A percentile compares a stretch with the other conserved stretches of the same genome.
Evolutionary conservation across 2,797 vertebrate genomes (phyloP).

Genomic region (Selene dorsalis): DNA sequence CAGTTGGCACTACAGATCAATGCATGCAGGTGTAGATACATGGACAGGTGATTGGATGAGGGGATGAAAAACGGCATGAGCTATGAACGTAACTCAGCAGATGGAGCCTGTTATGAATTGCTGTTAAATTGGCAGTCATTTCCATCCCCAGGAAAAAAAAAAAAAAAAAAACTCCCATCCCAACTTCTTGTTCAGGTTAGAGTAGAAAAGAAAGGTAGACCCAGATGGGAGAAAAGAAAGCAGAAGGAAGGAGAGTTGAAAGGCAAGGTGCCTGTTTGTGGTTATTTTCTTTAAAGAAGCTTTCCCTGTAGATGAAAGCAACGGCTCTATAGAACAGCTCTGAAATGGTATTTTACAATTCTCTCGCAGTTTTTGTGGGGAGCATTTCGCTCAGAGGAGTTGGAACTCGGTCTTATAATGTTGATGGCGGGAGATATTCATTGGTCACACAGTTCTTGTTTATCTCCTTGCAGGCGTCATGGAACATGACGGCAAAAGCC

Average conservation of each 20-base stretch:
- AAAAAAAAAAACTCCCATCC: background rate
- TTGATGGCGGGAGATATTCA: background rate
- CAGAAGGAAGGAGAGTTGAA: slow-evolving; percentile 20
- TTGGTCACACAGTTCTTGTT: slow-evolving; percentile 8
- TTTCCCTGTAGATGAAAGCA: slow-evolving; percentile 58
- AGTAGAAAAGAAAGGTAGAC: slow-evolving; percentile 14
- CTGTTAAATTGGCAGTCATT: slow-evolving; percentile 6
- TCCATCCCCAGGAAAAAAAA: background rate
- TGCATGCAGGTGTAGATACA: slow-evolving; percentile 21
- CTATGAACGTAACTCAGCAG: slow-evolving; percentile 17
- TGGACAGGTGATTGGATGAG: slow-evolving; percentile 23
- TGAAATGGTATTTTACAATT: slow-evolving; percentile 47
- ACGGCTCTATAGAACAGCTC: slow-evolving; percentile 33
- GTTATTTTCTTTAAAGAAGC: slow-evolving; percentile 44
- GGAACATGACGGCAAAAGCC: background rate
- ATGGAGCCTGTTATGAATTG: slow-evolving; percentile 30
- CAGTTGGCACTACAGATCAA: slow-evolving; percentile 8
- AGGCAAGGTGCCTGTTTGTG: slow-evolving; percentile 44
- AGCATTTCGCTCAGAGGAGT: slow-evolving; percentile 34
- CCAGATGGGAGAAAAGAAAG: slow-evolving; percentile 11
- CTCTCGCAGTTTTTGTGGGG: slow-evolving; percentile 5
- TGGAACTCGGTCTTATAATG: slow-evolving; percentile 17
- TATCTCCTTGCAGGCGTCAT: background rate
- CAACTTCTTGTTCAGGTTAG: slow-evolving; percentile 29
- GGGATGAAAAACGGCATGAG: slow-evolving; percentile 12